Evolutionary conservation across 1,140 invertebrate species (phyloP).

Genomic region (Drosophila pandora): DNA sequence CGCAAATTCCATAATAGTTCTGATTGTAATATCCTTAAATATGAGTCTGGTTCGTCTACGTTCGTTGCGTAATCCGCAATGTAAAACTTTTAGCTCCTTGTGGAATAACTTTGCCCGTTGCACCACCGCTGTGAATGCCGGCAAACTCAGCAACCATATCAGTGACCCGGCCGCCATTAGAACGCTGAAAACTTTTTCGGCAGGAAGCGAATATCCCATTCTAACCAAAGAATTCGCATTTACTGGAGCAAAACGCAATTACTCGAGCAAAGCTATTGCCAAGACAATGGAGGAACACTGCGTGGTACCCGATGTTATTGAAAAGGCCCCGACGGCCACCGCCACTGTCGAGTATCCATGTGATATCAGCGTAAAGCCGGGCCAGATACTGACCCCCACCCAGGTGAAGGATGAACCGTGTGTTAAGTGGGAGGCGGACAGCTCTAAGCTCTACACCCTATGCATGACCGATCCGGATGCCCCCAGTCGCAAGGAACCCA

Average conservation of each 20-base stretch:
- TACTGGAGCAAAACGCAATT: slow-evolving; percentile 2
- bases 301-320: slow-evolving; percentile 77
- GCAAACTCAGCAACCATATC: not conserved
- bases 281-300: slow-evolving; percentile 69
- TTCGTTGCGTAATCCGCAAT: slow-evolving; percentile 4
- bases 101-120: not conserved
- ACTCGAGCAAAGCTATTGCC: slow-evolving; percentile 14
- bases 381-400: slow-evolving; percentile 88
- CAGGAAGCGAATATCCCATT: not conserved
- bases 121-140: slow-evolving; percentile 42
- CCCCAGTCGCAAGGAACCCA: slow-evolving; percentile 91
- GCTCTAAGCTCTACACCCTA: slow-evolving; percentile 89
- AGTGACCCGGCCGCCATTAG: slow-evolving; percentile 49
- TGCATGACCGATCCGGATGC: slow-evolving; percentile 86
- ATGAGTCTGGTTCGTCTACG: slow-evolving; percentile 19
- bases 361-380: slow-evolving; percentile 86
- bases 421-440: slow-evolving; percentile 88
- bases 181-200: slow-evolving; percentile 14
- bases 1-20: not conserved
- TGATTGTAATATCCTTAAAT: not conserved
- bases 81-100: not conserved
- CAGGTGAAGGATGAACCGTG: slow-evolving; percentile 89
- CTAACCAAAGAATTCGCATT: slow-evolving; percentile 26
- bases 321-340: slow-evolving; percentile 49
- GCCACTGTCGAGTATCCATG: slow-evolving; percentile 43